Conservation (phyloP, 2,113 vertebrate species). For the Cynocephalus volans region DNA sequence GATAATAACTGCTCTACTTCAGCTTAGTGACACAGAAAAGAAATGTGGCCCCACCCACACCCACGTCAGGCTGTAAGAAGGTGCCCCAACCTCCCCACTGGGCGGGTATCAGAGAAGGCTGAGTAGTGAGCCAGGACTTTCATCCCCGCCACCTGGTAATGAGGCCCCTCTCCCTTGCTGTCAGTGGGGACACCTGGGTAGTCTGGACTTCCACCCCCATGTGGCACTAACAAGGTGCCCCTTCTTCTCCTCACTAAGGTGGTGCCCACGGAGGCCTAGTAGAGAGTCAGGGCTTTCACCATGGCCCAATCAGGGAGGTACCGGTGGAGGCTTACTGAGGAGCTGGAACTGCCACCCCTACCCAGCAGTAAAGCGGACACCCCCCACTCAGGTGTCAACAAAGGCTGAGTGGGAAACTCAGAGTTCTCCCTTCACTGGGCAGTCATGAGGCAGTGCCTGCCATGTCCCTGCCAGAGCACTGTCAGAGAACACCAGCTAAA, state of each 20-base stretch:
- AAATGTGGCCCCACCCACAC: accelerated
- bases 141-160: background rate
- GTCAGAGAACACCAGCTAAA: background rate
- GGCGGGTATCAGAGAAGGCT: background rate
- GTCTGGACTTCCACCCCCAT: background rate
- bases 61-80: accelerated
- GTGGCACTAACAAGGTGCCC: background rate
- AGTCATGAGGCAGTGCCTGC: accelerated
- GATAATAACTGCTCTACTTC: background rate
- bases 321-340: accelerated
- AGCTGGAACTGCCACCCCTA: no score
- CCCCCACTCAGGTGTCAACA: background rate
- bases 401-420: background rate
- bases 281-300: background rate
- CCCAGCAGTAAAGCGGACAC: background rate
- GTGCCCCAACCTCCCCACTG: accelerated
- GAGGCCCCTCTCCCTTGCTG: background rate
- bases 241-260: background rate
- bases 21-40: background rate
- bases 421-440: background rate
- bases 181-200: accelerated
- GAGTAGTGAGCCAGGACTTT: background rate
- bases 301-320: background rate
- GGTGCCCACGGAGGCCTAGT: background rate
- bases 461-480: background rate